A percentile compares a stretch with the other conserved stretches of the same genome.
Conservation (phyloP, 2,888 invertebrate genomes). For the Xylota segnis region DNA sequence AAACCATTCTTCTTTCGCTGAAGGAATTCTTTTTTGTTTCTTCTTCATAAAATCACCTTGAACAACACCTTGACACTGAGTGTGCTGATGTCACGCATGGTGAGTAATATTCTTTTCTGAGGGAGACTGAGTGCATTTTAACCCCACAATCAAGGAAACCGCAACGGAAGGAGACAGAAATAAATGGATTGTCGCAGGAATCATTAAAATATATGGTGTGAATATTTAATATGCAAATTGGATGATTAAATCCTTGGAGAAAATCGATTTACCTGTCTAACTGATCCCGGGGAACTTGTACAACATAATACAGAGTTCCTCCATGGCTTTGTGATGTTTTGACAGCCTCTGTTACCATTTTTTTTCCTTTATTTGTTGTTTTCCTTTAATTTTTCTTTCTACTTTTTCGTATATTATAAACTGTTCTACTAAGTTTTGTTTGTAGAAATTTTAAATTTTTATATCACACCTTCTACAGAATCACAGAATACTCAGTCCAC, state of each 20-base stretch:
- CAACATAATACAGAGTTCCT: conserved; percentile 71
- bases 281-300: conserved; percentile 72
- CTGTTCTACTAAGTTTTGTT: conserved; percentile 9
- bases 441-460: background rate
- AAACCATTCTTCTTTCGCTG: background rate
- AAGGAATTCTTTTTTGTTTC: background rate
- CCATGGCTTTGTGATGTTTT: conserved; percentile 76
- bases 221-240: background rate
- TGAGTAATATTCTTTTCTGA: conserved; percentile 55
- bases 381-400: conserved; percentile 1
- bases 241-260: background rate
- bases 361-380: too few species aligned
- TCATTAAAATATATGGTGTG: background rate
- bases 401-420: conserved; percentile 11
- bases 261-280: conserved; percentile 61
- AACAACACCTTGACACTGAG: conserved; percentile 70
- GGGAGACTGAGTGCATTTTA: conserved; percentile 15
- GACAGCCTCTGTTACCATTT: conserved; percentile 73
- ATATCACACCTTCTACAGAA: conserved; percentile 53
- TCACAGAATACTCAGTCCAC: conserved; percentile 70
- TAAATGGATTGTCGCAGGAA: conserved; percentile 4
- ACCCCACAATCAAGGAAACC: conserved; percentile 31
- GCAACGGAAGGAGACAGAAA: conserved; percentile 16
- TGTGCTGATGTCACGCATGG: conserved; percentile 73
- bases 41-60: conserved; percentile 53